Conservation (phyloP, 2,113 vertebrate species). For the Zootoca vivipara region DNA sequence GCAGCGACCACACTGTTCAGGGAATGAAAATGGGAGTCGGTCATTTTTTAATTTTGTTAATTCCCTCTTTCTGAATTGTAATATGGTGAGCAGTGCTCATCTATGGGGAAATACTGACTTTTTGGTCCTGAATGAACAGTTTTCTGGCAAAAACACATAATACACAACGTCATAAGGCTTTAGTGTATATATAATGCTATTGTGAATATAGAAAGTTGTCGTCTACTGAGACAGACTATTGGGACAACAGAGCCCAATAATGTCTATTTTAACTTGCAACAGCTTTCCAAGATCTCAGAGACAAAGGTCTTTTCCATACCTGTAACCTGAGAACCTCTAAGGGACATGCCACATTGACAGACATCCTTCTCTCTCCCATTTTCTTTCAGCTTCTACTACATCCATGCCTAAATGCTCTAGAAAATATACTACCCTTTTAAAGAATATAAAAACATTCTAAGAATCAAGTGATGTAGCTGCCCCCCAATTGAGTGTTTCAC, state of each 20-base stretch:
- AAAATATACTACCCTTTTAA: neutral
- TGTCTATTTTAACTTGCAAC: neutral
- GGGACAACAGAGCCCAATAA: neutral
- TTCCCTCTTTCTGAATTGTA: neutral
- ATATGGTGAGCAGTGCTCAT: neutral
- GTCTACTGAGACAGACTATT: neutral
- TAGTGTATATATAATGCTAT: neutral
- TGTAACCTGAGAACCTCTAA: neutral
- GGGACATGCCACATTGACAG: neutral
- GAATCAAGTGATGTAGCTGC: neutral
- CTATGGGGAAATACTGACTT: neutral
- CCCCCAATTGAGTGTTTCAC: neutral
- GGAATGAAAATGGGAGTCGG: neutral
- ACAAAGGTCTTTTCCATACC: neutral
- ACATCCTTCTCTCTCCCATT: too few relatives aligned
- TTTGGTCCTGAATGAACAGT: neutral
- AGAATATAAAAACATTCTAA: neutral
- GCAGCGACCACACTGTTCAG: neutral
- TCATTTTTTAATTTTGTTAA: neutral
- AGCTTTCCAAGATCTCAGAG: neutral
- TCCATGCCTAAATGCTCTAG: neutral
- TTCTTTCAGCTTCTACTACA: neutral
- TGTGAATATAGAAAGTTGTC: too few relatives aligned
- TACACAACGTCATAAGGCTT: neutral
- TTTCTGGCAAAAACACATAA: neutral